Base-by-base conservation (phyloP, 2,797 vertebrate species). In the Urosaurus nigricauda region DNA sequence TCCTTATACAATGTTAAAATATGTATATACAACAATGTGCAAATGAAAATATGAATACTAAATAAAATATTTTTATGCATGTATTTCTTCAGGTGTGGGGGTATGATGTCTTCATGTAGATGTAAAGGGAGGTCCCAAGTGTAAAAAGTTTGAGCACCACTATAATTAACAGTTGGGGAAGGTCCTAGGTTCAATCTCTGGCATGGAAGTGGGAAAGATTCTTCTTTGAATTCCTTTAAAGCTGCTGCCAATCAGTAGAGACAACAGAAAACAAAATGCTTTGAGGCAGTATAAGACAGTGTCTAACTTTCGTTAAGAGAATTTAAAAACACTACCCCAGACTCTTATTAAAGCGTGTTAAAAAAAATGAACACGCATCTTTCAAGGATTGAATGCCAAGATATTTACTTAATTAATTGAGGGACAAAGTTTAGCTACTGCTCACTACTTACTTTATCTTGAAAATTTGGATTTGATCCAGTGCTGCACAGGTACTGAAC, bases 401-500 rank as follows among this genome's bases (percentile, higher is more conserved):
- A 85, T 43, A 8, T 53, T 47, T 70, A 12, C 81, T 53, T 70
- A 32, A 21, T 51, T n/a, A 53, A 35, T n/a, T 5, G 19, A 80
- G 21, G 53, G 24, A 26, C 58, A 80, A 37, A n/a, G 74, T 71
- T 43, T 56, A 90, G 5, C 40, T 32, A 32, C 63, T 65, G 8
- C 21, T 1, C 43, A 43, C 24, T 58, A 96, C 97, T 94, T 93
- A 99, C 99, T 97, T 98, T 97, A 97, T 99, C 99, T 65, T 97
- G 94, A 93, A 99, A 97, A 95, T 99, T 86, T 32, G 98, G 98
- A 95, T 98, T 98, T 70, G 98, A 98, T n/a, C 96, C 96, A 85
- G 98, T 96, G 93, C 95, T 97, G 97, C 99, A 99, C 91, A 99
- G 97, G 94, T 99, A 98, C 91, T 98, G 98, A 92, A 99, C 98